Evolutionary conservation across 2,888 invertebrate genomes (phyloP).

Genomic region (Drosophila parthenogenetica): DNA sequence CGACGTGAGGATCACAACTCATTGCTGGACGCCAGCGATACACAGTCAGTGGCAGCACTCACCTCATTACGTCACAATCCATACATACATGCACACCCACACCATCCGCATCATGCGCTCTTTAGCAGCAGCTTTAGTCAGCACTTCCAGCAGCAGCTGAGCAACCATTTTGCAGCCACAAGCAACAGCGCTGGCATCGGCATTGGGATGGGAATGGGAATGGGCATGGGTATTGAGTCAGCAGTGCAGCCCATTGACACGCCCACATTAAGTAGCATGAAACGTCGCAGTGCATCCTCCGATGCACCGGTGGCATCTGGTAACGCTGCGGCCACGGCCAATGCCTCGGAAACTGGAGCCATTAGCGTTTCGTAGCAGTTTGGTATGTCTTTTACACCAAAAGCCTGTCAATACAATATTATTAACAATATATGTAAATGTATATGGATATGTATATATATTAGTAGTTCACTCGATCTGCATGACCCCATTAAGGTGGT

Average conservation of each 20-base stretch:
- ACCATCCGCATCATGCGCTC: conserved; percentile 57
- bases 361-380: conserved; percentile 84
- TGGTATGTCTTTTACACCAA: not conserved
- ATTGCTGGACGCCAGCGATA: conserved; percentile 23
- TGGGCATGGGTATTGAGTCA: conserved; percentile 32
- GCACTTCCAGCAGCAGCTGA: conserved; percentile 83
- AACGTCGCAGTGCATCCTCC: conserved; percentile 58
- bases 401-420: not conserved
- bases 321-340: conserved; percentile 34
- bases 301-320: conserved; percentile 47
- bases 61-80: conserved; percentile 40
- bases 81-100: conserved; percentile 32
- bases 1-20: conserved; percentile 80
- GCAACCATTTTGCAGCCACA: conserved; percentile 70
- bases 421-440: not conserved
- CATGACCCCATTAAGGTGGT: too few species aligned
- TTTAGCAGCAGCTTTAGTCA: conserved; percentile 79
- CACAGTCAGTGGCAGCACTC: conserved; percentile 33
- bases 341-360: conserved; percentile 81
- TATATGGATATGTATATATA: conserved; percentile 2
- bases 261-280: conserved; percentile 49
- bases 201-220: conserved; percentile 38
- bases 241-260: conserved; percentile 26
- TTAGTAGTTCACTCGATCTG: not conserved
- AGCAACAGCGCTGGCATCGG: conserved; percentile 65